Base-by-base conservation (phyloP, 2,888 invertebrate genomes). In the Aelia acuminata region DNA sequence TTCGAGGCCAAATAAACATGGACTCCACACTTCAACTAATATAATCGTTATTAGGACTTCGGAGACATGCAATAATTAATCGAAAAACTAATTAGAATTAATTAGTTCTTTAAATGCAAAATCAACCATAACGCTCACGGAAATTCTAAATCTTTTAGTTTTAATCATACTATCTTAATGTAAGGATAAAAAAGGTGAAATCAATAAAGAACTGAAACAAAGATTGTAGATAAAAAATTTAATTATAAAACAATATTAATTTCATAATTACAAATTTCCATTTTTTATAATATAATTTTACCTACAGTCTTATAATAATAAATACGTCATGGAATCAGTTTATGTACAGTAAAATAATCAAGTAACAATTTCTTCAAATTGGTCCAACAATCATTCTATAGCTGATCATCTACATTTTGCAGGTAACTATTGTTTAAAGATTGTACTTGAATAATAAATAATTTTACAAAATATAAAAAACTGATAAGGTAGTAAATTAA, bases 391-490 rank as follows among this genome's bases (percentile, higher is more conserved):
- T 70, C 70, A 49, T 53, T 85, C 80, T 80, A 80, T 85, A 85
- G 70, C 87, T 87, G 87, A 87, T 87, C 80, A 80, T 80, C 49
- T 84, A 87, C 70, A 50, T 49, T 84, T 50, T 48, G 53, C 87
- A 87, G 88, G 88, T 88, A 88, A 88, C 88, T 88, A 88, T 88
- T 88, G 87, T 88, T 88, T 87, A 80, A 87, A 70, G 43, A 57
- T 57, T 87, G 84, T 87, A 84, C 87, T 57, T 80, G 39, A 39
- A 87, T 85, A 70, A 63, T 87, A 85, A 85, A 85, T 85, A 85
- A 53, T 85, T 53, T 53, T 53, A 39, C 85, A 35, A 35, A 85
- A 26, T 70, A 70, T 43, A 63, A 53, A 84, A 87, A 53, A 87
- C 39, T 63, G 63, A n/a, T 48, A 87, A 63, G 26, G 20, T 47